These are phyloP conservation scores for Valencia hispanica DNA, from an alignment of 2,797 vertebrate genomes.

Conservation along the genomic window DNA sequence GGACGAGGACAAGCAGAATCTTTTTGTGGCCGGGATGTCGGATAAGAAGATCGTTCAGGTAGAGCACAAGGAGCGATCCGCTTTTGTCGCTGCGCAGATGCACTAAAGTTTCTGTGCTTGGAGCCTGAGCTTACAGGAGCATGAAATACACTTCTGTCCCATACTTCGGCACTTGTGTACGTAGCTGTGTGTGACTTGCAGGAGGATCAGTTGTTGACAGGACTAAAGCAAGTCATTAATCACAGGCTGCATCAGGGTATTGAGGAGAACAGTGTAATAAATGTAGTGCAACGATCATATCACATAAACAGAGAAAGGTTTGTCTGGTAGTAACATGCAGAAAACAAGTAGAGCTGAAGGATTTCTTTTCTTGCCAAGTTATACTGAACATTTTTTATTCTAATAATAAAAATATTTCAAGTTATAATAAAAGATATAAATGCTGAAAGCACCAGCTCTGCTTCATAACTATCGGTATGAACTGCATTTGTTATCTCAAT, in stretches of 20 bases:
- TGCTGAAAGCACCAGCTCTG: not conserved
- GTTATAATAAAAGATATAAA: not conserved
- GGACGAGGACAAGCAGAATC: conserved; percentile 96
- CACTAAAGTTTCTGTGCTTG: conserved; percentile 27
- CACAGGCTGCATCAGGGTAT: conserved; percentile 26
- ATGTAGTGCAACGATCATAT: conserved; percentile 22
- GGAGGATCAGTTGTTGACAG: conserved; percentile 45
- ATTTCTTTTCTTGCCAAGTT: not conserved
- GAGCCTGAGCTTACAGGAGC: conserved; percentile 29
- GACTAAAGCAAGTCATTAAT: conserved; percentile 64
- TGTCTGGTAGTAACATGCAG: not conserved
- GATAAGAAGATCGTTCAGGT: conserved; percentile 99
- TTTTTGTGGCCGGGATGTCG: conserved; percentile 98
- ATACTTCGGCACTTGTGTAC: conserved; percentile 17
- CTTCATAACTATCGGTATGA: conserved; percentile 8
- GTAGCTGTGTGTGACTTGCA: conserved; percentile 14
- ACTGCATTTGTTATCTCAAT: conserved; percentile 23
- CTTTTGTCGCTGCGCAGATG: conserved; percentile 30
- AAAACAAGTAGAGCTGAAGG: not conserved
- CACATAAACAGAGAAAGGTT: not conserved
- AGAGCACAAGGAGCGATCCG: conserved; percentile 29
- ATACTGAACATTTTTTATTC: not conserved
- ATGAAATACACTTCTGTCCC: conserved; percentile 40
- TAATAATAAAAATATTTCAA: not conserved
- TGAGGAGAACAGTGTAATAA: conserved; percentile 29